These are phyloP conservation scores for Morone chrysops DNA, from an alignment of 2,113 vertebrate genomes.

Conservation along the genomic window DNA sequence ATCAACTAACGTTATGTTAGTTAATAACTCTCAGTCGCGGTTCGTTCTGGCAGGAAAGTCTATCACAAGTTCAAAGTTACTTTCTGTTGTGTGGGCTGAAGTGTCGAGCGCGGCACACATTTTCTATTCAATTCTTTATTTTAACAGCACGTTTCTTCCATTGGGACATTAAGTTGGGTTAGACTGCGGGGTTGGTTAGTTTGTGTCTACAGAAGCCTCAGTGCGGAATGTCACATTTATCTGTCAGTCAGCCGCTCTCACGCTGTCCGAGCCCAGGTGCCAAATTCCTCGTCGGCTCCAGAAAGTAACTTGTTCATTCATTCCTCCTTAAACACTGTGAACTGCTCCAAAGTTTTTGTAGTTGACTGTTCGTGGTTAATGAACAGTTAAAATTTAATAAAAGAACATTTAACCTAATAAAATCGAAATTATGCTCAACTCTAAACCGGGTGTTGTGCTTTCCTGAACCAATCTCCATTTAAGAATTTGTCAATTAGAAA, in stretches of 20 bases:
- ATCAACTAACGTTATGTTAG: too few species aligned
- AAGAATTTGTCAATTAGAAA: neutral
- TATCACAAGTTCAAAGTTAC: neutral
- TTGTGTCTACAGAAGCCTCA: neutral
- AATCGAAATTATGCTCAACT: too few species aligned
- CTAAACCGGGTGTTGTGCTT: too few species aligned
- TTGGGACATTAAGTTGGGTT: too few species aligned
- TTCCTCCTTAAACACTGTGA: neutral
- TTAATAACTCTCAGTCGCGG: neutral
- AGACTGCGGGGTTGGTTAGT: neutral
- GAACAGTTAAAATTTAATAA: neutral
- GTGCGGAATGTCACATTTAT: constrained; percentile 20
- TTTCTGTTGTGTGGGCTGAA: too few species aligned
- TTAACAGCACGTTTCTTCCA: neutral
- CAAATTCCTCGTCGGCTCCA: constrained; percentile 25
- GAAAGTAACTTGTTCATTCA: neutral
- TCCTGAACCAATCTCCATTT: neutral
- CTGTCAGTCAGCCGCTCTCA: neutral
- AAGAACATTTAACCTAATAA: neutral
- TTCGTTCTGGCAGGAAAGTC: neutral
- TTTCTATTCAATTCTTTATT: neutral
- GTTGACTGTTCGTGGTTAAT: neutral
- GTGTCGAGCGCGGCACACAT: too few species aligned
- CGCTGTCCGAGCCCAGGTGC: constrained; percentile 3
- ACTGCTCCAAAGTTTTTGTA: rapidly evolving